A percentile compares a stretch with the other conserved stretches of the same genome.
phyloP scores from a whole-genome alignment of 2,113 vertebrate species.

The Amphiprion percula region DNA sequence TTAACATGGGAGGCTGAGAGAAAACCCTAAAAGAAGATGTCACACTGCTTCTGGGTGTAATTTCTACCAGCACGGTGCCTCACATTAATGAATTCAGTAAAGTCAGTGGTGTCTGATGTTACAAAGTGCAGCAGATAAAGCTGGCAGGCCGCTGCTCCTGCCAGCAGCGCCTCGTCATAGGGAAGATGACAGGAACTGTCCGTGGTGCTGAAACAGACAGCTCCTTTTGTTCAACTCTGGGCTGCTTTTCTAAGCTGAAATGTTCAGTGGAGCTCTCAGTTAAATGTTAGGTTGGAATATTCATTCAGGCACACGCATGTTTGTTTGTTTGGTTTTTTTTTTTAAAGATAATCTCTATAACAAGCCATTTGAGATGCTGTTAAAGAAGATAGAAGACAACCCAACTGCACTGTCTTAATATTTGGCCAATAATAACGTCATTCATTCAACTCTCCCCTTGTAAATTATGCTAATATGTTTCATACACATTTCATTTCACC shows the following conservation, averaged over 20 bases:
- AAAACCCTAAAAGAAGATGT: constrained; percentile 2
- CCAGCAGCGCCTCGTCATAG: constrained; percentile 55
- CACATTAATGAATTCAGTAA: constrained; percentile 48
- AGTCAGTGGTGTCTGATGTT: constrained; percentile 58
- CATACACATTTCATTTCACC: constrained; percentile 17
- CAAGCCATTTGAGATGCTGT: neutral
- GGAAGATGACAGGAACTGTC: constrained; percentile 73
- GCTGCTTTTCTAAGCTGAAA: constrained; percentile 42
- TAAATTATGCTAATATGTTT: constrained; percentile 2
- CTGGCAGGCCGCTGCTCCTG: constrained; percentile 40
- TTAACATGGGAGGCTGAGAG: neutral
- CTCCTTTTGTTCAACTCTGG: constrained; percentile 62
- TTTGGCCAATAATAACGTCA: neutral
- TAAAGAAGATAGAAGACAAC: neutral
- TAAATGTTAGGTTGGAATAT: constrained; percentile 8
- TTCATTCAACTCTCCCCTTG: neutral
- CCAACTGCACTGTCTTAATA: neutral
- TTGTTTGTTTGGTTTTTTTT: neutral
- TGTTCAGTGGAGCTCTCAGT: constrained; percentile 18
- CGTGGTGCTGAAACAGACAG: constrained; percentile 73
- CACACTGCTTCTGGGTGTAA: constrained; percentile 17
- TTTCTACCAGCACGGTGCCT: constrained; percentile 7
- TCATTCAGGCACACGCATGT: neutral
- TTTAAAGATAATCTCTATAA: neutral
- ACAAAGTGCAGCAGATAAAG: constrained; percentile 60